Evolutionary conservation across 1,140 invertebrate species (phyloP).

Genomic region (Euwallacea fornicatus): DNA sequence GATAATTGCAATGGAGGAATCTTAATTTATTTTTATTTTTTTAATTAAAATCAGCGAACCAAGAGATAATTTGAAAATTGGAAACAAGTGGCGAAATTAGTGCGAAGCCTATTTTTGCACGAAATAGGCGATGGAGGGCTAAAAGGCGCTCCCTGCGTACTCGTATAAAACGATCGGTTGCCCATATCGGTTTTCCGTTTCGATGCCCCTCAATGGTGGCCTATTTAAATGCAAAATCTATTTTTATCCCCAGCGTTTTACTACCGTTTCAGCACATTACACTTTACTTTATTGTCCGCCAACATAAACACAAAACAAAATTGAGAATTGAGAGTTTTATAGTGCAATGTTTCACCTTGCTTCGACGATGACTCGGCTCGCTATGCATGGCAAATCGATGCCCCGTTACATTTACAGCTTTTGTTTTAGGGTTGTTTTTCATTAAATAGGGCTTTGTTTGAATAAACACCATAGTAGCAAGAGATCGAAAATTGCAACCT

Average conservation of each 20-base stretch:
- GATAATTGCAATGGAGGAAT: no score
- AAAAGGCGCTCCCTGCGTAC: slow-evolving; percentile 18
- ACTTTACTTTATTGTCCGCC: slow-evolving; percentile 27
- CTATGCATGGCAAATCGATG: no score
- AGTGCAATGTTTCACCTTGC: slow-evolving; percentile 15
- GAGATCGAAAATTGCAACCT: no score
- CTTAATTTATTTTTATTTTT: no score
- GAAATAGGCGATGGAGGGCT: no score
- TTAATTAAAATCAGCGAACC: no score
- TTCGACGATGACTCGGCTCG: background rate
- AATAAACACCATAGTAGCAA: no score
- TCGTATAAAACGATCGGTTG: slow-evolving; percentile 25
- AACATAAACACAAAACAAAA: slow-evolving; percentile 34
- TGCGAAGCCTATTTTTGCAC: no score
- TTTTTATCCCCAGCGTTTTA: slow-evolving; percentile 33
- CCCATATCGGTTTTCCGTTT: slow-evolving; percentile 38
- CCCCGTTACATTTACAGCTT: no score
- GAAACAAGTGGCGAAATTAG: background rate
- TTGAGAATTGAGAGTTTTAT: slow-evolving; percentile 7
- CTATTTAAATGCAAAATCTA: slow-evolving; percentile 40
- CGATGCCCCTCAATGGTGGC: slow-evolving; percentile 26
- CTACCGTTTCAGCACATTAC: slow-evolving; percentile 34
- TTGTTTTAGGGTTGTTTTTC: no score
- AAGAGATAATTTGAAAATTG: no score
- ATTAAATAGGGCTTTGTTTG: no score